These are phyloP conservation scores for Tricholaema leucomelas DNA, from an alignment of 2,113 vertebrate genomes.

Conservation along the genomic window DNA sequence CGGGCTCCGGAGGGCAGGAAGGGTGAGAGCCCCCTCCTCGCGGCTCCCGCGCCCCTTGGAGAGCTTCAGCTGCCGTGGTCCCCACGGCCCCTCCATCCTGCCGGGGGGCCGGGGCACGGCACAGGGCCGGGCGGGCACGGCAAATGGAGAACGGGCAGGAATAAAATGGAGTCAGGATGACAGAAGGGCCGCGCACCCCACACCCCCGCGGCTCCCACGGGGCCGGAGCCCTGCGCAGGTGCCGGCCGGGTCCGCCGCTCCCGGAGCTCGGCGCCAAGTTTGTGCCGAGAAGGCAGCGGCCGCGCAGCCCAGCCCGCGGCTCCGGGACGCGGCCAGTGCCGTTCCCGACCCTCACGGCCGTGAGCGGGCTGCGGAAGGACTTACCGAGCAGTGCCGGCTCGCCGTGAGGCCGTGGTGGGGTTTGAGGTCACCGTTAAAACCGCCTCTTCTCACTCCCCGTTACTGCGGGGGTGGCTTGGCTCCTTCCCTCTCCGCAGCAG, in stretches of 20 bases:
- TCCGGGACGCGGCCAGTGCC: background rate
- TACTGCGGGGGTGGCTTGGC: background rate
- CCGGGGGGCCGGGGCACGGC: background rate
- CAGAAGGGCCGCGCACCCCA: background rate
- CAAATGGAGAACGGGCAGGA: conserved; percentile 44
- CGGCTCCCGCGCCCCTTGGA: background rate
- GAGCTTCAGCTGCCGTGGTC: background rate
- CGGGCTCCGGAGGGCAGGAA: background rate
- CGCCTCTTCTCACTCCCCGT: background rate
- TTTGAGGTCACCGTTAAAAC: background rate
- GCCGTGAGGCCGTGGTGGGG: background rate
- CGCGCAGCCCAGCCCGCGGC: background rate
- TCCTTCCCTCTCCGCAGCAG: background rate
- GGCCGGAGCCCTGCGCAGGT: background rate
- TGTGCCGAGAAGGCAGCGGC: background rate
- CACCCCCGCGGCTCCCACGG: background rate
- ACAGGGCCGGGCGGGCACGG: background rate
- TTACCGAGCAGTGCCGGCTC: background rate
- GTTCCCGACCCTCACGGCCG: background rate
- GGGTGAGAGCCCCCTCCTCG: background rate
- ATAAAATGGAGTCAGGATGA: conserved; percentile 58
- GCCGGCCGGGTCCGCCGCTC: background rate
- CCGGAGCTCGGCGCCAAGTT: background rate
- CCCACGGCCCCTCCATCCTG: background rate
- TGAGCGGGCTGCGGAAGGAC: background rate